Percentiles rank a stretch among this genome's conserved stretches.
These are phyloP conservation scores for Lutra lutra DNA, from an alignment of 2,797 vertebrate genomes.

Conservation along the genomic window DNA sequence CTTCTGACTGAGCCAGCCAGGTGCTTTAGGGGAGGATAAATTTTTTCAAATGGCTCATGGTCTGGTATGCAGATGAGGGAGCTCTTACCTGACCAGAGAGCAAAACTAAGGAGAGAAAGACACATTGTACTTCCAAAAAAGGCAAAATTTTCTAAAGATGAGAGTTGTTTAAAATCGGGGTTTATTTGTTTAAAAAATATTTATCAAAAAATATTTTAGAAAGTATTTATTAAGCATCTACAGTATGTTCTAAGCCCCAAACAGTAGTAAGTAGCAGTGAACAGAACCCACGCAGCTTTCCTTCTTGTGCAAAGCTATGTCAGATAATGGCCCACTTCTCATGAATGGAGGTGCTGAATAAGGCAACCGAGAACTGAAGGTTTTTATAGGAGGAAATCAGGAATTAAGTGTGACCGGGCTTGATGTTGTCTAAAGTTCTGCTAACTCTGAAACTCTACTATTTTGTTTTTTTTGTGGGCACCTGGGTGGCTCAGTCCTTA, in stretches of 20 bases:
- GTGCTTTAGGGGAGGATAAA: not conserved
- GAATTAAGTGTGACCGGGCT: not conserved
- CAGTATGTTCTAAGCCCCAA: not conserved
- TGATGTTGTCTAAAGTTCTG: not conserved
- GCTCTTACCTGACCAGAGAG: not conserved
- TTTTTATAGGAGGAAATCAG: not conserved
- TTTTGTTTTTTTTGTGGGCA: too few species aligned
- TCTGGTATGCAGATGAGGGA: not conserved
- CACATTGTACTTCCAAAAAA: not conserved
- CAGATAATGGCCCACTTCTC: not conserved
- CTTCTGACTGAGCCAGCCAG: not conserved
- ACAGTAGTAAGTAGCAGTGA: not conserved
- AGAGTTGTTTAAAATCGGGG: not conserved
- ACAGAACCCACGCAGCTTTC: not conserved
- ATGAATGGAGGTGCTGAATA: not conserved
- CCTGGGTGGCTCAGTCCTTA: too few species aligned
- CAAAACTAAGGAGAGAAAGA: not conserved
- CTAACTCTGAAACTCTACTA: not conserved
- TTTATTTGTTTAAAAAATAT: not conserved
- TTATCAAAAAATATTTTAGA: not conserved
- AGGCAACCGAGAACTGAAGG: not conserved
- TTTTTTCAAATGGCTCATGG: not conserved
- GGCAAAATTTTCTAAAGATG: not conserved
- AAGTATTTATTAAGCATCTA: not conserved
- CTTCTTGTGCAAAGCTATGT: not conserved